Conservation (phyloP, 1,140 invertebrate genomes). For the Pseudomyrmex concolor region DNA sequence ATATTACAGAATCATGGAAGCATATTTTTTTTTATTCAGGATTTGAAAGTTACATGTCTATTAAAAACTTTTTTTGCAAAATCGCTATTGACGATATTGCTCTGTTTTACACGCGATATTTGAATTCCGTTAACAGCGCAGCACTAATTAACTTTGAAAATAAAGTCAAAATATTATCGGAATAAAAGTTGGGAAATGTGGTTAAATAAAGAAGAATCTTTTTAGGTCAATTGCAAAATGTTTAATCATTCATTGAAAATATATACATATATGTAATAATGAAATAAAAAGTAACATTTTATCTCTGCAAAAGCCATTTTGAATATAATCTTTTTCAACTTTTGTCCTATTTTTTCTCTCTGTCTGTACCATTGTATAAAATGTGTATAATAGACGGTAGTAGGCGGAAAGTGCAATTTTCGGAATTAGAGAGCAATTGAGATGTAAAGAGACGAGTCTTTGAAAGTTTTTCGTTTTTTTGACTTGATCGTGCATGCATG, state of each 20-base stretch:
- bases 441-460: not conserved
- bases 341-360: conserved; percentile 13
- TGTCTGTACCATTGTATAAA: conserved; percentile 8
- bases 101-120: not conserved
- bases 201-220: conserved; percentile 31
- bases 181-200: not conserved
- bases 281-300: conserved; percentile 33
- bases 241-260: conserved; percentile 46
- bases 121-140: not conserved
- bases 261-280: conserved; percentile 30
- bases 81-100: not conserved
- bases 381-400: conserved; percentile 6
- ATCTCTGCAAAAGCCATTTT: conserved; percentile 40
- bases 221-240: conserved; percentile 46
- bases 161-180: conserved; percentile 20
- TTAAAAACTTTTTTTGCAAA: conserved; percentile 17
- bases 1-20: not conserved
- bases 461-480: conserved; percentile 1
- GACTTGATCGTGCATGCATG: not conserved
- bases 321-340: conserved; percentile 33
- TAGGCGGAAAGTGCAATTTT: conserved; percentile 21
- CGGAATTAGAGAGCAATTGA: conserved; percentile 32
- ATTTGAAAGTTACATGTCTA: conserved; percentile 1
- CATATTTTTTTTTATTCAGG: conserved; percentile 1
- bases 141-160: conserved; percentile 28